A percentile compares a stretch with the other conserved stretches of the same genome.
Evolutionary conservation across 2,113 vertebrate species (phyloP).

Genomic region (Amblyopsis rosae): DNA sequence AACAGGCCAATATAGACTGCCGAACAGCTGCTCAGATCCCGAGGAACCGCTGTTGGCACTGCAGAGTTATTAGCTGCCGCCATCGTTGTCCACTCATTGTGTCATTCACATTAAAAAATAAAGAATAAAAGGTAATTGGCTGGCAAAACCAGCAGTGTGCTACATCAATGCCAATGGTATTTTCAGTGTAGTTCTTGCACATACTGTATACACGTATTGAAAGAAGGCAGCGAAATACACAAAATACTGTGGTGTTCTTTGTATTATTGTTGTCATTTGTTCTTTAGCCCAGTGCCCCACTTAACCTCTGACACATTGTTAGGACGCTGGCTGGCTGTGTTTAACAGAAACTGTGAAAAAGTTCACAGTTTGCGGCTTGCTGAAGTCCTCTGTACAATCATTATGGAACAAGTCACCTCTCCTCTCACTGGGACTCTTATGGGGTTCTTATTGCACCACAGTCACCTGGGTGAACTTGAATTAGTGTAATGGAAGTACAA

Average conservation of each 20-base stretch:
- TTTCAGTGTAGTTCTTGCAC: background rate
- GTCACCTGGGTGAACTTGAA: no score
- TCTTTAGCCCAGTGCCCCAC: slow-evolving; percentile 1
- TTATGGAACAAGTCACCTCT: slow-evolving; percentile 17
- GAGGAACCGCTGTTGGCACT: slow-evolving; percentile 77
- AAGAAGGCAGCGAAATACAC: background rate
- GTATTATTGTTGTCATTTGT: background rate
- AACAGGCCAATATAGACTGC: slow-evolving; percentile 93
- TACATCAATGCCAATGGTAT: slow-evolving; percentile 47
- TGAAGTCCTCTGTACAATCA: slow-evolving; percentile 4
- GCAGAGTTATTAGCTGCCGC: slow-evolving; percentile 69
- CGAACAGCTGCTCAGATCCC: slow-evolving; percentile 84
- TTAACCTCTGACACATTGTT: slow-evolving; percentile 32
- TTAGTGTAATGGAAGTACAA: no score
- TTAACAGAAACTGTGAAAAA: slow-evolving; percentile 19
- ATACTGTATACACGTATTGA: background rate
- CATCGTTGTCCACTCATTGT: slow-evolving; percentile 65
- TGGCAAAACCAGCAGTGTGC: slow-evolving; percentile 42
- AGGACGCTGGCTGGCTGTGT: slow-evolving; percentile 1
- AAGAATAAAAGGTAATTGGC: slow-evolving; percentile 45
- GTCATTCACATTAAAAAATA: slow-evolving; percentile 53
- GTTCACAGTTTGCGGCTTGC: slow-evolving; percentile 2
- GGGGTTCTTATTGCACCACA: no score
- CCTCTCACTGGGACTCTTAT: slow-evolving; percentile 9
- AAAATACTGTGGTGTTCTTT: slow-evolving; percentile 5